These are phyloP conservation scores for Picus viridis DNA, from an alignment of 2,797 vertebrate genomes.

Conservation along the genomic window DNA sequence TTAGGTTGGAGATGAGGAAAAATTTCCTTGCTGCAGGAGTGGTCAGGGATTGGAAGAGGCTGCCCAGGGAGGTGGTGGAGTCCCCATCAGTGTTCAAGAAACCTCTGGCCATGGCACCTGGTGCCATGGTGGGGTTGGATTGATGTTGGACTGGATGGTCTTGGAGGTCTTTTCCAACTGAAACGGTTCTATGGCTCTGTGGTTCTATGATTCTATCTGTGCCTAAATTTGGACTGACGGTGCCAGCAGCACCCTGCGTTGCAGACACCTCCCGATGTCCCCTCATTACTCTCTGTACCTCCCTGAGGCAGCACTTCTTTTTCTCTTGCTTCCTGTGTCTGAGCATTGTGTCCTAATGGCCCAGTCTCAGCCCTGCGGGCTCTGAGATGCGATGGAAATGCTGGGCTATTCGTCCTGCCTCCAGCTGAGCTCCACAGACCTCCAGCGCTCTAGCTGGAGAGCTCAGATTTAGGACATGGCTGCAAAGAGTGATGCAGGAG, in stretches of 20 bases:
- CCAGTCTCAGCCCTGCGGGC: background rate
- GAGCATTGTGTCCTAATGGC: background rate
- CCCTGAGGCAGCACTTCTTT: background rate
- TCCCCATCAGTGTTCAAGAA: no score
- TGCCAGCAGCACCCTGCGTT: background rate
- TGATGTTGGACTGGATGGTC: no score
- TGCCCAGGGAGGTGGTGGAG: no score
- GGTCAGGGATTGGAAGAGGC: no score
- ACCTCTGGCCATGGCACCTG: no score
- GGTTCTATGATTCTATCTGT: background rate
- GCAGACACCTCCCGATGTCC: background rate
- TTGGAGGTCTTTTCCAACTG: no score
- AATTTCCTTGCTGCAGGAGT: no score
- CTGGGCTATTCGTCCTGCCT: background rate
- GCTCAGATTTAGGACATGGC: background rate
- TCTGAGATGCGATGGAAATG: background rate
- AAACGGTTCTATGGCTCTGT: no score
- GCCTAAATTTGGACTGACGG: background rate
- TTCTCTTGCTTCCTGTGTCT: background rate
- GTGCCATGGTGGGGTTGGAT: no score
- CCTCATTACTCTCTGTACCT: background rate
- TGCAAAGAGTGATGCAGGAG: background rate
- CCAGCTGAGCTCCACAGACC: background rate
- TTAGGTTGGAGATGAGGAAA: no score
- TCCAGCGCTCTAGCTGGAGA: background rate